Conservation (phyloP, 2,888 invertebrate species). For the Autographa gamma region DNA sequence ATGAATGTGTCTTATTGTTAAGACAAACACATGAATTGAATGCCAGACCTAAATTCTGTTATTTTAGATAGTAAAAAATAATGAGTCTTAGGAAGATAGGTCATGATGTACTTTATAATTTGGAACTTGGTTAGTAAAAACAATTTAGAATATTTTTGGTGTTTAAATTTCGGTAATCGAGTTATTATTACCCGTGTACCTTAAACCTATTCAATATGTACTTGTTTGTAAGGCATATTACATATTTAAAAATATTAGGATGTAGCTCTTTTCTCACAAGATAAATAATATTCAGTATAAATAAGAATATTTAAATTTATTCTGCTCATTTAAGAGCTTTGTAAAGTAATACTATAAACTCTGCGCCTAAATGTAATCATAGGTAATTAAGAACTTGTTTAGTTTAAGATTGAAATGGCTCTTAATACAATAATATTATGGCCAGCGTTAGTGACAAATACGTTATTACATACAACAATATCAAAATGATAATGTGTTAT, state of each 20-base stretch:
- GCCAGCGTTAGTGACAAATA: background rate
- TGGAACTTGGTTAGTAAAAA: too few species aligned
- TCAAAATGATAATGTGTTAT: conserved; percentile 2
- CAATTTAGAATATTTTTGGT: too few species aligned
- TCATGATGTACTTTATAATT: too few species aligned
- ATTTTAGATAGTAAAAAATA: background rate
- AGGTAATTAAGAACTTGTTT: background rate
- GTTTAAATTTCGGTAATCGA: too few species aligned
- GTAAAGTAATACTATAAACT: background rate
- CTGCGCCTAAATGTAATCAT: background rate
- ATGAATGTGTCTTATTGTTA: background rate
- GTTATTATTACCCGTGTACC: too few species aligned
- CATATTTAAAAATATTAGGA: too few species aligned
- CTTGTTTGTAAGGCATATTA: too few species aligned
- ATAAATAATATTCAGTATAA: too few species aligned
- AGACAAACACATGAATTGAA: background rate
- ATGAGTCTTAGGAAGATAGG: too few species aligned
- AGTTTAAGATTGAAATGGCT: background rate
- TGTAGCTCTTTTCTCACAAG: too few species aligned
- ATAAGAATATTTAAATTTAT: too few species aligned
- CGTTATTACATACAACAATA: background rate
- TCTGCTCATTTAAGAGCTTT: background rate
- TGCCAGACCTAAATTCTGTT: background rate
- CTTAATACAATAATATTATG: background rate
- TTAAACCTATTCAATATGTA: too few species aligned